Conservation (phyloP, 2,113 vertebrate genomes). For the Ptilorrhoa leucosticta region DNA sequence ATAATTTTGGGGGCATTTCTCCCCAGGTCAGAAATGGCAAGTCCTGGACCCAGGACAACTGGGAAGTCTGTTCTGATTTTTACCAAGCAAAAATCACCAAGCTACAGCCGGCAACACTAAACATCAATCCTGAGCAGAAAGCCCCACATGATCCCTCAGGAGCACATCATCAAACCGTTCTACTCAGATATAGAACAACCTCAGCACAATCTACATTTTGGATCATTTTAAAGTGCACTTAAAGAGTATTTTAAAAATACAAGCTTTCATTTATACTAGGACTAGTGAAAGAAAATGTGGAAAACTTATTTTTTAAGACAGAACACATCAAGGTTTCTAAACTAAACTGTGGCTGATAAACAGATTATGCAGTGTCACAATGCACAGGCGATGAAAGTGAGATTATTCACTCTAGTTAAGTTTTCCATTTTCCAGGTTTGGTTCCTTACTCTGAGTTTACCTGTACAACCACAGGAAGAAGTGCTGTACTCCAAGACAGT, state of each 20-base stretch:
- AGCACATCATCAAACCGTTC: background rate
- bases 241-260: background rate
- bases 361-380: background rate
- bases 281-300: background rate
- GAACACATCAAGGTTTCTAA: background rate
- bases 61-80: background rate
- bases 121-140: background rate
- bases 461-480: background rate
- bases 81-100: background rate
- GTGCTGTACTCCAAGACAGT: background rate
- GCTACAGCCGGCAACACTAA: background rate
- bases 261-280: background rate
- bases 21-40: background rate
- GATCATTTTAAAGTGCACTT: background rate
- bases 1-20: accelerated
- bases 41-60: background rate
- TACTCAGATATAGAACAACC: background rate
- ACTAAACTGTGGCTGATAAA: background rate
- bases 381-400: background rate
- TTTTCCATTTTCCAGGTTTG: background rate
- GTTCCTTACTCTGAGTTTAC: background rate
- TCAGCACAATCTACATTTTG: background rate
- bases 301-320: background rate
- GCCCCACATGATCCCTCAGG: background rate
- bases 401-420: background rate